Base-by-base conservation (phyloP, 2,797 vertebrate genomes). In the Phrynocephalus forsythii region DNA sequence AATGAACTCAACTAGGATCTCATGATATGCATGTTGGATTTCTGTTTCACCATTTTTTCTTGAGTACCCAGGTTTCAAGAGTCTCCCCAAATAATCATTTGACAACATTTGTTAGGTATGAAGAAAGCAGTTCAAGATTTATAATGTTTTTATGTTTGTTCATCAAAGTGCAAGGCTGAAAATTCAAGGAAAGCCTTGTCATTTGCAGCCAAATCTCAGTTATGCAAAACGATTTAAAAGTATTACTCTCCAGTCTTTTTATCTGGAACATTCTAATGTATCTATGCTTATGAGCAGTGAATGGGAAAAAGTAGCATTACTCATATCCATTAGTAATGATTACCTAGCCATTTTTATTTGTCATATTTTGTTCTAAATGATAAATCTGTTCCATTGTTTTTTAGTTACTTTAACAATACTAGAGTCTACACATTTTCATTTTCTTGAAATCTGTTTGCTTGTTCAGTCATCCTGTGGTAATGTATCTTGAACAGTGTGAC, bases 11-110 rank as follows among this genome's bases (percentile, higher is more conserved):
- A 44, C 22, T 0, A 77, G 69, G 83, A 84, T 85, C 77, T 87
- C 84, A 71, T 68, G 79, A 87, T 92, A 86, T 13, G 38, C 22
- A 85, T 44, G 71, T 89, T 84, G 90, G 79, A 91, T 93, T 92
- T 87, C 68, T 33, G 1, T 87, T 93, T 84, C n/a, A 79, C 9
- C 73, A 63, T 80, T 91, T 66, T 86, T n/a, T 88, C 86, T 85
- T 87, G 86, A 83, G 88, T 90, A 67, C 88, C 88, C 0, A 0
- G 71, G 52, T 90, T 52, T 86, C 88, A 38, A 56, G 86, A 91
- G 82, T 78, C 84, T 89, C 85, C 89, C 86, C 86, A 83, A 79
- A 56, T 87, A 30, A 33, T 30, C 2, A 0, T 50, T 15, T 86
- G 28, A 33, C 33, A 33, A 33, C 33, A 33, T 30, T 69, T 67